phyloP scores from a whole-genome alignment of 2,888 invertebrate genomes.

The Nesidiocoris tenuis region DNA sequence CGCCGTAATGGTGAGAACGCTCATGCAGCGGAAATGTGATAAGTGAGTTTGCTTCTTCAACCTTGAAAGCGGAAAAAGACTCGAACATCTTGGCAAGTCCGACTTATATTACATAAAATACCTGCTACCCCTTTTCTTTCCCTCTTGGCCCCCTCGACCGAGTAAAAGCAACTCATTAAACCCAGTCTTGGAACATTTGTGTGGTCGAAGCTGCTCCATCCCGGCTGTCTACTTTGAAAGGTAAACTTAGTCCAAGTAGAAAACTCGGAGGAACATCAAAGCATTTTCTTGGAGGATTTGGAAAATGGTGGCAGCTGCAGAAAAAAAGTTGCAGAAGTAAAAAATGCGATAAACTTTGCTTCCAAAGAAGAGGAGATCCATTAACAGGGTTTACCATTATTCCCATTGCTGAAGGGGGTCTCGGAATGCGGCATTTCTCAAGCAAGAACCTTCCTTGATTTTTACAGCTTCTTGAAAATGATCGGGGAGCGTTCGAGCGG shows the following conservation, averaged over 20 bases:
- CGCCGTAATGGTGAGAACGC: too few species aligned
- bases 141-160: background rate
- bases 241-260: background rate
- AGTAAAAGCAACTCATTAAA: background rate
- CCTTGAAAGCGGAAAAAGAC: background rate
- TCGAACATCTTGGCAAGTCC: background rate
- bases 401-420: too few species aligned
- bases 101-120: background rate
- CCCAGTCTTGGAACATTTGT: background rate
- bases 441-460: too few species aligned
- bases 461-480: too few species aligned
- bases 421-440: too few species aligned
- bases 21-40: too few species aligned
- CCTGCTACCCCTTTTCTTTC: background rate
- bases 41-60: too few species aligned
- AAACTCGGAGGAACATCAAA: background rate
- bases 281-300: background rate
- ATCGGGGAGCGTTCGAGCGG: too few species aligned
- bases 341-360: too few species aligned
- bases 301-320: background rate
- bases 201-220: background rate
- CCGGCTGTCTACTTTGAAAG: background rate
- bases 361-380: too few species aligned
- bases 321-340: background rate
- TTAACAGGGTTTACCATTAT: too few species aligned